Conservation (phyloP, 2,888 invertebrate species). For the Ormyrus thymus region DNA sequence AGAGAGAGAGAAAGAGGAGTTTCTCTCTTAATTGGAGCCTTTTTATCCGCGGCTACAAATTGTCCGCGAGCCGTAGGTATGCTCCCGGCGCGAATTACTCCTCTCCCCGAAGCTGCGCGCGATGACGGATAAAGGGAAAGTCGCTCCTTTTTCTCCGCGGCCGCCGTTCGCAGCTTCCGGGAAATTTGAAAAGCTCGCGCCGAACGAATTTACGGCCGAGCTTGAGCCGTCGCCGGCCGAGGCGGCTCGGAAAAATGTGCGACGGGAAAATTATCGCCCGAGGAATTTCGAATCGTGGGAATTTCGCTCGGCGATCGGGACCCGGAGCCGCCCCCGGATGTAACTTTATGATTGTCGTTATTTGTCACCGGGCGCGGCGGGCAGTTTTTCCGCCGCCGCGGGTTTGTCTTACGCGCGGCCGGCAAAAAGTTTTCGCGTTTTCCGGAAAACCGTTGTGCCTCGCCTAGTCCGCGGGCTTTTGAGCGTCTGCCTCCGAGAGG, state of each 20-base stretch:
- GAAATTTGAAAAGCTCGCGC: slow-evolving; percentile 36
- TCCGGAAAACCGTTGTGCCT: too few species aligned
- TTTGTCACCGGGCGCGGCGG: background rate
- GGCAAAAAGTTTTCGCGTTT: too few species aligned
- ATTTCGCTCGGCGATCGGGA: slow-evolving; percentile 17
- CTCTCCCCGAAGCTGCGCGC: slow-evolving; percentile 21
- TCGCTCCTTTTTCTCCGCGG: slow-evolving; percentile 19
- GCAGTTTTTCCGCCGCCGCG: too few species aligned
- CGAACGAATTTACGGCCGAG: slow-evolving; percentile 42
- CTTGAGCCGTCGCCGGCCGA: background rate
- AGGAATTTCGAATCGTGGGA: slow-evolving; percentile 9
- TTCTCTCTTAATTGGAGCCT: slow-evolving; percentile 70
- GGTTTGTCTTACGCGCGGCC: too few species aligned
- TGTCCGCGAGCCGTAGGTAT: slow-evolving; percentile 69
- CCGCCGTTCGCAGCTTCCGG: slow-evolving; percentile 32
- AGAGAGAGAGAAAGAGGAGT: slow-evolving; percentile 35
- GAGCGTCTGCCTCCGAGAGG: too few species aligned
- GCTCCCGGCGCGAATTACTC: slow-evolving; percentile 58
- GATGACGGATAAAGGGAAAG: slow-evolving; percentile 61
- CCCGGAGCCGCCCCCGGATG: background rate
- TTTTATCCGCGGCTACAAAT: slow-evolving; percentile 70
- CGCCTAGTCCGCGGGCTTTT: too few species aligned
- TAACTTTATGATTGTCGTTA: slow-evolving; percentile 11
- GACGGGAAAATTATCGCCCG: background rate
- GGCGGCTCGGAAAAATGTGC: background rate